Evolutionary conservation across 2,797 vertebrate species (phyloP).

Genomic region (Margarornis squamiger): DNA sequence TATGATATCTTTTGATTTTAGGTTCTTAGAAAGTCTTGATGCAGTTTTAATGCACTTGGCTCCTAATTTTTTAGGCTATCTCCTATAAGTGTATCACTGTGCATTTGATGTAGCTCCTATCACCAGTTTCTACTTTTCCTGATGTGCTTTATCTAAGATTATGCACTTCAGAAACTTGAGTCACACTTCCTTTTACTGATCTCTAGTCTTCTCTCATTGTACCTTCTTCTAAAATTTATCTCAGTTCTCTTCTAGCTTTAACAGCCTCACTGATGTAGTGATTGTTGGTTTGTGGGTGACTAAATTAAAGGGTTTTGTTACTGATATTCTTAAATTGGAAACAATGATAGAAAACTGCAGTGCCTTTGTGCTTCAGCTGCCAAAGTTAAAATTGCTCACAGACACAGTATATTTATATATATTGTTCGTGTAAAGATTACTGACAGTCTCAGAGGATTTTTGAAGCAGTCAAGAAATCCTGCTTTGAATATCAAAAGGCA

Average conservation of each 20-base stretch:
- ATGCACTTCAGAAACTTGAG: neutral
- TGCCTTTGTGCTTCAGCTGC: neutral
- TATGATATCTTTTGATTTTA: neutral
- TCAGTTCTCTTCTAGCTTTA: neutral
- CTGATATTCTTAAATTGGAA: slow-evolving; percentile 43
- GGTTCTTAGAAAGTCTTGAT: neutral
- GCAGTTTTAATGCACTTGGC: neutral
- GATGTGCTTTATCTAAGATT: neutral
- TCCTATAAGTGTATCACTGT: neutral
- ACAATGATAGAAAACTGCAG: slow-evolving; percentile 29
- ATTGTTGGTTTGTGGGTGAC: slow-evolving; percentile 35
- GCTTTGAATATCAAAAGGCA: neutral
- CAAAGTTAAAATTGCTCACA: slow-evolving; percentile 31
- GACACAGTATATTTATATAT: slow-evolving; percentile 17
- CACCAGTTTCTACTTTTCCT: neutral
- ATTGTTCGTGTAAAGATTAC: slow-evolving; percentile 6
- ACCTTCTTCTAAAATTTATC: neutral
- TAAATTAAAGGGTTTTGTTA: slow-evolving; percentile 50
- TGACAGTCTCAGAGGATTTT: neutral
- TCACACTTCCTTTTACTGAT: neutral
- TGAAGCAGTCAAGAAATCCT: neutral
- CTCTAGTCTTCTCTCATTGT: neutral
- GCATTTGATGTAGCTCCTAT: neutral
- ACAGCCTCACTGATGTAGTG: neutral
- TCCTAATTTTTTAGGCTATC: neutral